These are phyloP conservation scores for Dinothrombium tinctorium DNA, from an alignment of 1,140 invertebrate species.

Conservation along the genomic window DNA sequence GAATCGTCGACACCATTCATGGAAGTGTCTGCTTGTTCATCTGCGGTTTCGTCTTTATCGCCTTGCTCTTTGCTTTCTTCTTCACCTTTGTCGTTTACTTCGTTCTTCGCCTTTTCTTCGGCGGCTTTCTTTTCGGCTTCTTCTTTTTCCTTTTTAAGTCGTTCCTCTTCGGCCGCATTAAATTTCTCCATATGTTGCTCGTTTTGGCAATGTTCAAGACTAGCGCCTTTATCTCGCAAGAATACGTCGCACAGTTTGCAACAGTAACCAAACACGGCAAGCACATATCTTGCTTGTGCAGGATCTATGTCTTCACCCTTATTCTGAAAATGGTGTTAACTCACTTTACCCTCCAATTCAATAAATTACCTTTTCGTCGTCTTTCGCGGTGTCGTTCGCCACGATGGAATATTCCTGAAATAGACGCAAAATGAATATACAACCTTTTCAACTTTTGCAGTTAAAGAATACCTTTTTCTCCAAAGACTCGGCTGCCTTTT, in stretches of 20 bases:
- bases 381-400: no score
- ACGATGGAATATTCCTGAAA: no score
- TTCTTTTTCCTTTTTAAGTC: neutral
- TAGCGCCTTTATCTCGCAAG: neutral
- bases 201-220: neutral
- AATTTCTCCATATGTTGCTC: constrained; percentile 1
- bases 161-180: neutral
- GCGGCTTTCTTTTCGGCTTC: neutral
- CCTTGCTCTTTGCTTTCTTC: neutral
- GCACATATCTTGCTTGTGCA: neutral
- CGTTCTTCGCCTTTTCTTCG: neutral
- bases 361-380: no score
- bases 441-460: no score
- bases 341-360: no score
- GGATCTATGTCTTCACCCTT: neutral
- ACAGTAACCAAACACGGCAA: constrained; percentile 2
- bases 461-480: no score
- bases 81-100: neutral
- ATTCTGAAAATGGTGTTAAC: no score
- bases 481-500: no score
- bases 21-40: no score
- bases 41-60: neutral
- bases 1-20: no score
- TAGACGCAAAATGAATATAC: no score
- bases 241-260: constrained; percentile 6